These are phyloP conservation scores for Phortica magna DNA, from an alignment of 2,888 invertebrate genomes.

Conservation along the genomic window DNA sequence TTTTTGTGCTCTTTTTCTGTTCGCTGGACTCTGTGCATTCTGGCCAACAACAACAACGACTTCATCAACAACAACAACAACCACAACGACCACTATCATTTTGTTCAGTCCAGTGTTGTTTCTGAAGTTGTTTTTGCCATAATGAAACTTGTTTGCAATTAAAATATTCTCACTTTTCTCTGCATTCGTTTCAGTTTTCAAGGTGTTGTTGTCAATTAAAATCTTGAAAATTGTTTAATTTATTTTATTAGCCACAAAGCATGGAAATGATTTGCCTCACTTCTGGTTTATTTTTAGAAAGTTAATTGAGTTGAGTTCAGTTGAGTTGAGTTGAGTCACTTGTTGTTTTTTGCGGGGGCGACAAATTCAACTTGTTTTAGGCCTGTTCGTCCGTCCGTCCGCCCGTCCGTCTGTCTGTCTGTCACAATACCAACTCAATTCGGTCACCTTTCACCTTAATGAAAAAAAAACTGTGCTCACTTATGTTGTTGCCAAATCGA, in stretches of 20 bases:
- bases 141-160: constrained; percentile 68
- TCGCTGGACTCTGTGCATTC: constrained; percentile 19
- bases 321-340: constrained; percentile 7
- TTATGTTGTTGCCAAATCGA: constrained; percentile 8
- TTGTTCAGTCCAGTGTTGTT: background rate
- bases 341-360: background rate
- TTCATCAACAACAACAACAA: no score
- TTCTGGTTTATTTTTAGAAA: constrained; percentile 49
- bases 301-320: constrained; percentile 40
- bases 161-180: constrained; percentile 59
- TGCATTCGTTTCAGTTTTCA: constrained; percentile 39
- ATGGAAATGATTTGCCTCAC: background rate
- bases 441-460: constrained; percentile 6
- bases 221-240: constrained; percentile 51
- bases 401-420: background rate
- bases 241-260: constrained; percentile 44
- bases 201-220: constrained; percentile 61
- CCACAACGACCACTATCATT: background rate
- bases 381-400: background rate
- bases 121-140: constrained; percentile 48
- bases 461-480: background rate
- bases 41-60: no score
- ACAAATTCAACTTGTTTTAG: background rate
- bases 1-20: constrained; percentile 43
- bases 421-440: background rate